phyloP scores from a whole-genome alignment of 2,113 vertebrate genomes.

The Dolichotis patagonum region DNA sequence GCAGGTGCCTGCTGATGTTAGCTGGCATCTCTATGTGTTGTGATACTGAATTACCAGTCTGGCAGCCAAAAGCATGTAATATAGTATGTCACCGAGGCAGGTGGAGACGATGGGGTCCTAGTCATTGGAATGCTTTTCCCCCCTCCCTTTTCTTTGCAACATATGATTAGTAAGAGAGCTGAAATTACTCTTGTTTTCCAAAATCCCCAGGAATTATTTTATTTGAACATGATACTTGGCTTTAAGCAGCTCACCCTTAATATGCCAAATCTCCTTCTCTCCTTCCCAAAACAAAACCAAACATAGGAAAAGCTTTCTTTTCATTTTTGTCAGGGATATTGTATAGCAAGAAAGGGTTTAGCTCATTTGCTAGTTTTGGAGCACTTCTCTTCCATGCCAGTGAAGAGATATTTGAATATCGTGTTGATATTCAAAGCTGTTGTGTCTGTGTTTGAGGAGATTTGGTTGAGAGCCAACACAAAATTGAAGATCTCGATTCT shows the following conservation, averaged over 20 bases:
- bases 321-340: constrained; percentile 53
- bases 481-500: not conserved
- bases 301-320: constrained; percentile 39
- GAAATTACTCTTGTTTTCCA: constrained; percentile 88
- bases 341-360: not conserved
- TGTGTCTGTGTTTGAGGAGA: not conserved
- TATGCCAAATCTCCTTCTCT: constrained; percentile 16
- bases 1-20: constrained; percentile 85
- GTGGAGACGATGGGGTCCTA: constrained; percentile 86
- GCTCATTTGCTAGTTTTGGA: constrained; percentile 61
- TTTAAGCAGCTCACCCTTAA: constrained; percentile 44
- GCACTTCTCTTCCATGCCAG: not conserved
- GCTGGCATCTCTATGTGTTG: constrained; percentile 79
- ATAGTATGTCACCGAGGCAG: constrained; percentile 88
- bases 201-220: constrained; percentile 80
- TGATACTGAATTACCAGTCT: constrained; percentile 83
- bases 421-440: not conserved
- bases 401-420: constrained; percentile 43
- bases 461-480: not conserved
- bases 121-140: constrained; percentile 86
- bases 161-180: constrained; percentile 90
- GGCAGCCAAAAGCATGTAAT: constrained; percentile 91
- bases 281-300: constrained; percentile 56
- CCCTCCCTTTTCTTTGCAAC: constrained; percentile 82
- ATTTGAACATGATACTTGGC: constrained; percentile 80